phyloP scores from a whole-genome alignment of 2,113 vertebrate genomes.

The Motacilla tschutschensis region DNA sequence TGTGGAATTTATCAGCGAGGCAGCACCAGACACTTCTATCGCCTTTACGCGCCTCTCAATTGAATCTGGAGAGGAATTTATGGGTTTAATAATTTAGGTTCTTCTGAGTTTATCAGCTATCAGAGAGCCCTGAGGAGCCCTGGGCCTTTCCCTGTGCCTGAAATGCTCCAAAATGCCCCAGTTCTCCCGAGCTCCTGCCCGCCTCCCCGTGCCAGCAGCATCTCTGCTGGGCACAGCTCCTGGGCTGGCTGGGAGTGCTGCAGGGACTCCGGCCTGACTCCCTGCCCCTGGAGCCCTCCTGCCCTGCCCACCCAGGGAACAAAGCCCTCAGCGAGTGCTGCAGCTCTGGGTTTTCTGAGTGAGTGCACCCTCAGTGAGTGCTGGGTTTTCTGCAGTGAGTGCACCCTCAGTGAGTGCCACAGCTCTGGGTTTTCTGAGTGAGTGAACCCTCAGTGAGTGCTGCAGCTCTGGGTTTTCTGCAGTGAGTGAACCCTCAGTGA shows the following conservation, averaged over 20 bases:
- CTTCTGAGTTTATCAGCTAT: background rate
- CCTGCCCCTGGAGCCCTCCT: background rate
- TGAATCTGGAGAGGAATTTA: background rate
- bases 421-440: too few species aligned
- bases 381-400: too few species aligned
- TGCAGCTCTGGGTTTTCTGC: too few species aligned
- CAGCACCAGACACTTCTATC: background rate
- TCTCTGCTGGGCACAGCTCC: background rate
- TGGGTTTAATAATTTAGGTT: background rate
- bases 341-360: background rate
- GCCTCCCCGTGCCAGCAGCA: too few species aligned
- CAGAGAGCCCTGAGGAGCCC: background rate
- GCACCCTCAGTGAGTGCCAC: too few species aligned
- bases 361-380: too few species aligned
- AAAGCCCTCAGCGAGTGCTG: background rate
- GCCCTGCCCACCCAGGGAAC: background rate
- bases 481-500: too few species aligned
- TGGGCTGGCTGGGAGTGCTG: background rate
- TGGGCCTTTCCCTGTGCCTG: background rate
- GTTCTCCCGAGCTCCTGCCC: fast-evolving
- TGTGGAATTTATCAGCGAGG: background rate
- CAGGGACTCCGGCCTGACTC: fast-evolving
- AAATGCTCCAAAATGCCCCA: fast-evolving
- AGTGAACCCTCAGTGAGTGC: too few species aligned
- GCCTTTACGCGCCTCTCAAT: background rate